phyloP scores from a whole-genome alignment of 2,113 vertebrate genomes.

The Holacanthus passer region DNA sequence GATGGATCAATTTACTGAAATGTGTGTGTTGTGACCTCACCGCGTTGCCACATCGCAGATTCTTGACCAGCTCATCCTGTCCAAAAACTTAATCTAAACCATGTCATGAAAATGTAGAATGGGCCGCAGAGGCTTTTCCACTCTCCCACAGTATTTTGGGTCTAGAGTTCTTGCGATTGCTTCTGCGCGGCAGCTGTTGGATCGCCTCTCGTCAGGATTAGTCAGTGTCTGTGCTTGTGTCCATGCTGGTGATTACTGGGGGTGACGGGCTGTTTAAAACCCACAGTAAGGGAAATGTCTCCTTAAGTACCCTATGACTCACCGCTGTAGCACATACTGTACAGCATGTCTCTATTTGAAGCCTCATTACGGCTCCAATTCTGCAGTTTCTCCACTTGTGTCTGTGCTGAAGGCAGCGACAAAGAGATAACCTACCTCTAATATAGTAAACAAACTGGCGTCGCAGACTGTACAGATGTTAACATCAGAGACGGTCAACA shows the following conservation, averaged over 20 bases:
- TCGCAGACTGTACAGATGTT: conserved; percentile 41
- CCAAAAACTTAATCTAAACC: conserved; percentile 60
- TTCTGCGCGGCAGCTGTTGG: conserved; percentile 58
- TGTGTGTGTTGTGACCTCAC: conserved; percentile 28
- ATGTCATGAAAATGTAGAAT: conserved; percentile 30
- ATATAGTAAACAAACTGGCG: conserved; percentile 53
- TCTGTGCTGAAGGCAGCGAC: neutral
- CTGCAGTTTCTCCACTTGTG: conserved; percentile 12
- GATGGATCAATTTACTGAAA: conserved; percentile 38
- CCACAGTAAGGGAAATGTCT: conserved; percentile 66
- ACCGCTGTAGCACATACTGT: conserved; percentile 32
- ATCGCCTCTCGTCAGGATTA: conserved; percentile 55
- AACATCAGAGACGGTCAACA: conserved; percentile 21
- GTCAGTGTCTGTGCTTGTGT: conserved; percentile 69
- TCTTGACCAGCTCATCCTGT: conserved; percentile 4
- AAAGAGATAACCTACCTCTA: conserved; percentile 16
- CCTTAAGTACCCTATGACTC: conserved; percentile 63
- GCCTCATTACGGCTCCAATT: neutral
- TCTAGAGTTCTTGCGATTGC: conserved; percentile 30
- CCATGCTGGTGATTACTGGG: conserved; percentile 57
- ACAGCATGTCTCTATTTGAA: conserved; percentile 28
- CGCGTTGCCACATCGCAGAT: conserved; percentile 61
- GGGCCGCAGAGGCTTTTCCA: conserved; percentile 33
- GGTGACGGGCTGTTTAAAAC: conserved; percentile 46
- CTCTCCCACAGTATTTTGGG: conserved; percentile 16